These are phyloP conservation scores for Ostrea denselamellosa DNA, from an alignment of 1,140 invertebrate genomes.

Conservation along the genomic window DNA sequence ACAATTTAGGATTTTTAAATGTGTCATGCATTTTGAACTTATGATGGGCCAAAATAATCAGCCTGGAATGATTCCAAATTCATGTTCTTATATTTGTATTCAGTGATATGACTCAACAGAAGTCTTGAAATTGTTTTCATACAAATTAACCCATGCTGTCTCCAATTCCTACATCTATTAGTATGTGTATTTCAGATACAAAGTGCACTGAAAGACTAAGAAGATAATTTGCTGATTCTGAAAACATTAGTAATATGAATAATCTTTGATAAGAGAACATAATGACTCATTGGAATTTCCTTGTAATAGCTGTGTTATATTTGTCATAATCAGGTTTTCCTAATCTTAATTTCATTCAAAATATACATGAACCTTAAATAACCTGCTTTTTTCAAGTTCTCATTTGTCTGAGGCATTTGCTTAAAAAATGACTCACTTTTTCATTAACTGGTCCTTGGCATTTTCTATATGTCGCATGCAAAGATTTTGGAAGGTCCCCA, in stretches of 20 bases:
- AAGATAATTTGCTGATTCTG: no score
- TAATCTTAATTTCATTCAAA: background rate
- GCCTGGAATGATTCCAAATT: background rate
- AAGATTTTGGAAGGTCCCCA: conserved; percentile 81
- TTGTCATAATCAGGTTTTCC: background rate
- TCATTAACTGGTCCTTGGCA: conserved; percentile 80
- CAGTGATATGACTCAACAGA: background rate
- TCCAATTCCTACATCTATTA: no score
- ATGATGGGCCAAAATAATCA: background rate
- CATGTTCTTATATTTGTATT: background rate
- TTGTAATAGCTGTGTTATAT: background rate
- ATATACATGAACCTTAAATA: background rate
- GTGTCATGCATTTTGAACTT: background rate
- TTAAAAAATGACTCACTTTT: conserved; percentile 76
- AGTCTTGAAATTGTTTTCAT: background rate
- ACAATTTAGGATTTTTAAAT: background rate
- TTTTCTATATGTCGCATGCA: conserved; percentile 81
- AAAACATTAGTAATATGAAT: no score
- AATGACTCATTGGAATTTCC: background rate
- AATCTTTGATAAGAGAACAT: no score
- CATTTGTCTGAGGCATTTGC: background rate
- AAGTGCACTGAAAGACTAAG: no score
- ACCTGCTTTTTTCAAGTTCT: background rate
- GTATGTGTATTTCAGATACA: no score
- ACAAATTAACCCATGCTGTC: no score